Conservation (phyloP, 2,888 invertebrate species). For the Ochlodes sylvanus region DNA sequence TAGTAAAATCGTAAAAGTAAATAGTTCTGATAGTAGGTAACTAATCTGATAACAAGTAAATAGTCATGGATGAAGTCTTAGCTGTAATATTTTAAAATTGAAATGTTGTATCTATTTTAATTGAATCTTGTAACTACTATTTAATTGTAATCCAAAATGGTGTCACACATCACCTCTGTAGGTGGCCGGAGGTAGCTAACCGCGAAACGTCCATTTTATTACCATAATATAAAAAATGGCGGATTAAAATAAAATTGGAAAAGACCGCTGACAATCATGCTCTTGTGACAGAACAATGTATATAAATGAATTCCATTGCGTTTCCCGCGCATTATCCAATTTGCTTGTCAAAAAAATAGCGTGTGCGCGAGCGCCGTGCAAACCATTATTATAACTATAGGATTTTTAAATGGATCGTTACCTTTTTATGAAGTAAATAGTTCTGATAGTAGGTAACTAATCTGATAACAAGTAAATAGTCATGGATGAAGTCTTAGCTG, state of each 20-base stretch:
- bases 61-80: no score
- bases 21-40: no score
- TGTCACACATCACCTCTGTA: slow-evolving; percentile 49
- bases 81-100: no score
- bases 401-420: slow-evolving; percentile 29
- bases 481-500: no score
- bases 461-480: no score
- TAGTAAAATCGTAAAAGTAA: no score
- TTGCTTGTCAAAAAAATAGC: slow-evolving; percentile 77
- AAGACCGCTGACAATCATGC: slow-evolving; percentile 73
- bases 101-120: not conserved
- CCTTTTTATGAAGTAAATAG: slow-evolving; percentile 26
- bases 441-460: no score
- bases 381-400: slow-evolving; percentile 38
- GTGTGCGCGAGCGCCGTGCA: slow-evolving; percentile 60
- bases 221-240: slow-evolving; percentile 81
- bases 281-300: slow-evolving; percentile 73
- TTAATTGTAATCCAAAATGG: slow-evolving; percentile 53
- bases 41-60: no score
- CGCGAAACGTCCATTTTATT: slow-evolving; percentile 81
- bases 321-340: slow-evolving; percentile 79
- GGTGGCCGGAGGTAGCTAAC: slow-evolving; percentile 68
- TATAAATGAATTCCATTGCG: slow-evolving; percentile 47
- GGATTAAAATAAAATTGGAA: slow-evolving; percentile 79
- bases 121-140: not conserved